Base-by-base conservation (phyloP, 2,113 vertebrate species). In the Cyanoderma ruficeps region DNA sequence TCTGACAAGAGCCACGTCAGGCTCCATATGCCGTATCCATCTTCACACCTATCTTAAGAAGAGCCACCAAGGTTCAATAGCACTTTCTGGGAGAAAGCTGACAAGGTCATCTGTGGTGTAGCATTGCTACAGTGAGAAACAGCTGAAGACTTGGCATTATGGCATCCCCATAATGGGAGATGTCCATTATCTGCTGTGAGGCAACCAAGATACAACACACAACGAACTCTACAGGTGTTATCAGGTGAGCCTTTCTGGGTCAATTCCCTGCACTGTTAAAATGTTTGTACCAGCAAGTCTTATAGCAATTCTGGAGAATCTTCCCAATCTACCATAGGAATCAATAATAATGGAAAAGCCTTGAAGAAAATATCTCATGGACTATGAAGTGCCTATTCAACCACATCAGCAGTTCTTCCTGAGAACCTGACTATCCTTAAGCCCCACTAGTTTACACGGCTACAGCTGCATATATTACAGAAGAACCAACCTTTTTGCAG, bases 21-120 rank as follows among this genome's bases (percentile, higher is more conserved):
- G 46, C 7, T 83, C 39, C 76, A 37, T 2, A 18, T 15, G 30
- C 22, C 1, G 0, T 13, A 46, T 39, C 35, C 11, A 3, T 13
- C 44, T 71, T 70, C 56, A 57, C 15, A 67, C 3, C 11, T 33
- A 8, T 50, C 61, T 69, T 63, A 64, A 4, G 1, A 81, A 89
- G 21, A 42, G 41, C 4, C 64, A 39, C 10, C 47, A 31, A 57
- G 15, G 23, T 42, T 89, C 49, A 76, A 47, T 3, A 1, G 33
- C 39, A 41, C 25, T 41, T 74, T 46, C 59, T 37, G 81, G 24
- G 31, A 87, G 17, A 21, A 65, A 12, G 39, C 41, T 93, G n/a
- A 72, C 35, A 75, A 27, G 16, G 22, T 63, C 50, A 78, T 11
- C 37, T 68, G 21, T 18, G 70, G 49, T 3, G 13, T 7, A 52